These are phyloP conservation scores for Aporrectodea caliginosa DNA, from an alignment of 1,140 invertebrate genomes.

Conservation along the genomic window DNA sequence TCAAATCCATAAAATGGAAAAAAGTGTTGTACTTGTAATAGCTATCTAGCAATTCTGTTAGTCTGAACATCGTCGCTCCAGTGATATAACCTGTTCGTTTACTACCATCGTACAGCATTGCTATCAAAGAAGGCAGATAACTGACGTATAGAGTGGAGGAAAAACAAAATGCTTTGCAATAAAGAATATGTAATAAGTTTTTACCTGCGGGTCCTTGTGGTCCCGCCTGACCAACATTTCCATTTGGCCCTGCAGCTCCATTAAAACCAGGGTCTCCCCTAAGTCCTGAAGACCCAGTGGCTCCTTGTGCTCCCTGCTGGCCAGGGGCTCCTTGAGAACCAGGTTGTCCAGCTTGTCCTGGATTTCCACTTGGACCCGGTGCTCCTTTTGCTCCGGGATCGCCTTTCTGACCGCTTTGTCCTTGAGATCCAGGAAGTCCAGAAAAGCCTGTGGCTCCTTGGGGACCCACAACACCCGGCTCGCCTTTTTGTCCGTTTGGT, in stretches of 20 bases:
- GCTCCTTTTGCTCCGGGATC: not conserved
- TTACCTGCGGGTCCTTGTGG: not conserved
- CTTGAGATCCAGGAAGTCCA: constrained; percentile 9
- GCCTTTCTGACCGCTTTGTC: not conserved
- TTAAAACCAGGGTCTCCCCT: not conserved
- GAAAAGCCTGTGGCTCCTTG: constrained; percentile 12
- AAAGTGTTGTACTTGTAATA: too few species aligned
- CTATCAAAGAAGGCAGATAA: too few species aligned
- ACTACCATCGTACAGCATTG: too few species aligned
- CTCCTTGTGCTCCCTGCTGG: not conserved
- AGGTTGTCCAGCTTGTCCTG: not conserved
- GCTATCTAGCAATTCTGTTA: too few species aligned
- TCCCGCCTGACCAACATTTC: constrained; percentile 4
- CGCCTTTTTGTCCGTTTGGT: not conserved
- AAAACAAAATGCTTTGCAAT: too few species aligned
- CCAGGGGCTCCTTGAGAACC: constrained; percentile 1
- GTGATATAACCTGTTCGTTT: too few species aligned
- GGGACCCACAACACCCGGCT: constrained; percentile 5
- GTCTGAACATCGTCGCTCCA: too few species aligned
- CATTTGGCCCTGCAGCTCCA: not conserved
- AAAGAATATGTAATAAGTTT: too few species aligned
- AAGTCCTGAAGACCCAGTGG: not conserved
- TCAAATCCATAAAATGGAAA: too few species aligned
- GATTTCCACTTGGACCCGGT: not conserved
- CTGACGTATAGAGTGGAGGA: too few species aligned